A percentile compares a stretch with the other conserved stretches of the same genome.
Conservation (phyloP, 2,797 vertebrate species). For the Melanotaenia pygmaea region DNA sequence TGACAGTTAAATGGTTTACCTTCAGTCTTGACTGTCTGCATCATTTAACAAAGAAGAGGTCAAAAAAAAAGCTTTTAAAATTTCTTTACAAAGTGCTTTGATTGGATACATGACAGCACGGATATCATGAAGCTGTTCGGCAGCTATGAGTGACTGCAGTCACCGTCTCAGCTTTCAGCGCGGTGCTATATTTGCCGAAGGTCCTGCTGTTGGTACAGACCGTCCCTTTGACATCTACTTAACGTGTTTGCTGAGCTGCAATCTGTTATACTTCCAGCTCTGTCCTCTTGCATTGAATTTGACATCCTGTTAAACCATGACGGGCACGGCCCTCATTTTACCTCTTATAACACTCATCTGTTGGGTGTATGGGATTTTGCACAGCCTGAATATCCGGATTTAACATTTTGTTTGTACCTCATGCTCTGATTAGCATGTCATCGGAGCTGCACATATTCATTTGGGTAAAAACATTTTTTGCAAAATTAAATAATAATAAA, state of each 20-base stretch:
- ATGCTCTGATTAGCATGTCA: background rate
- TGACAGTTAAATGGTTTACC: slow-evolving; percentile 9
- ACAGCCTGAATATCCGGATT: background rate
- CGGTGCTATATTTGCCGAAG: slow-evolving; percentile 44
- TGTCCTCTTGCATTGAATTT: slow-evolving; percentile 3
- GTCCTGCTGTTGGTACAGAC: slow-evolving; percentile 39
- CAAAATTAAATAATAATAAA: no score
- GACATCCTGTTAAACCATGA: slow-evolving; percentile 9
- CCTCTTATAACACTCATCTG: background rate
- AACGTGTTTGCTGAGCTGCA: slow-evolving; percentile 56
- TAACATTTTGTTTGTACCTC: background rate
- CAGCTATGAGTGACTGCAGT: slow-evolving; percentile 30
- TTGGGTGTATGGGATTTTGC: background rate
- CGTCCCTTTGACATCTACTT: slow-evolving; percentile 60
- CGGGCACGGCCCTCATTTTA: slow-evolving; percentile 3
- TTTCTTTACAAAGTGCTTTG: slow-evolving; percentile 27
- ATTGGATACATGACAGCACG: slow-evolving; percentile 7
- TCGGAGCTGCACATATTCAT: background rate
- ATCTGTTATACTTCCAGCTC: slow-evolving; percentile 30
- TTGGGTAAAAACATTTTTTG: background rate
- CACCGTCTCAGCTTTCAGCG: slow-evolving; percentile 34
- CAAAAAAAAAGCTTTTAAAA: slow-evolving; percentile 21
- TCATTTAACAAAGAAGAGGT: background rate
- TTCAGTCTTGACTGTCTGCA: slow-evolving; percentile 22
- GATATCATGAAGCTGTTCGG: slow-evolving; percentile 21